Evolutionary conservation across 2,888 invertebrate genomes (phyloP), one percentile per base, ranked within the genome.

Genomic region (Trissoscelio sp.): DNA sequence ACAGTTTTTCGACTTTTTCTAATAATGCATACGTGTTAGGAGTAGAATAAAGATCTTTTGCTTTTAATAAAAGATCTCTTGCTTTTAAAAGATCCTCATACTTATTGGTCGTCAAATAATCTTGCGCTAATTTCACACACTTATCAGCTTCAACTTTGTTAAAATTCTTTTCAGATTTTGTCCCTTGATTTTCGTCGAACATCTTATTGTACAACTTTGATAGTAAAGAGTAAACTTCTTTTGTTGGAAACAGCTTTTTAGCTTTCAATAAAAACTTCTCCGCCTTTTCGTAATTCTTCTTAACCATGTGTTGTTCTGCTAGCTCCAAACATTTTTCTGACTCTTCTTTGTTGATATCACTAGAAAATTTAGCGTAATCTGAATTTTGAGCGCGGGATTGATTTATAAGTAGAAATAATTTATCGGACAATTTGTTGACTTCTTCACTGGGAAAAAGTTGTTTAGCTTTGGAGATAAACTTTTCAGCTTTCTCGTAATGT

Each of bases 201-300:
- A 16, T 44, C 22, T 11, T 14, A 9, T 4, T 7, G 14, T 53
- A 67, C 5, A 69, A 14, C 14, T 31, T 42, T 20, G 57, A n/a
- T 14, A 69, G 11, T 5, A 69, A 11, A 3, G 7, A 4, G 1
- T 70, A 46, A 9, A 46, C n/a, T 12, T 70, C 0, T 16, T 57
- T 37, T 7, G 34, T 57, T 4, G 70, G 28, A 24, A 39, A 11
- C 3, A 60, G 6, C 60, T 51, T 95, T 90, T 98, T 96, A 2
- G 98, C 97, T 93, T 98, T 99, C 20, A 94, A 91, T 72, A 97
- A 91, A 92, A 97, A 98, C 91, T 96, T 96, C 87, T 96, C 95
- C 1, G 98, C 98, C 90, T 97, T 97, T 67, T 96, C 96, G 78
- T 94, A 92, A 88, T 96, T 95, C 9, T 96, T 96, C 69, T 94